These are phyloP conservation scores for Hetaerina titia DNA, from an alignment of 2,888 invertebrate genomes.

Conservation along the genomic window DNA sequence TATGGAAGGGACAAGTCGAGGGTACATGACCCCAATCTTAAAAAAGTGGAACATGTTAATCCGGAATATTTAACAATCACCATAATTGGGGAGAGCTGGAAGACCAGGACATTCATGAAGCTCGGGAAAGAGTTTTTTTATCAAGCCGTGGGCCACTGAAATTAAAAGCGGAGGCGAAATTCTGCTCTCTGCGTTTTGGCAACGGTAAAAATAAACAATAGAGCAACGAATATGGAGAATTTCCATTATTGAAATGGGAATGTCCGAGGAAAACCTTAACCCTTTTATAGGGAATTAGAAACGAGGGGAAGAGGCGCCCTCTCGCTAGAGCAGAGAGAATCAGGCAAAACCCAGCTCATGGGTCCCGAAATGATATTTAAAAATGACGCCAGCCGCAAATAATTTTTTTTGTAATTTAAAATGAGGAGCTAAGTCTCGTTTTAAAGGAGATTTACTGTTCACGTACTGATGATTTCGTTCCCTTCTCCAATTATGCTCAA, in stretches of 20 bases:
- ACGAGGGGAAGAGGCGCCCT: background rate
- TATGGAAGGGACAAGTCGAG: background rate
- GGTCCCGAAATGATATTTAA: background rate
- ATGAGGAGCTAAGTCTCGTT: background rate
- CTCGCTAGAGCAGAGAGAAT: background rate
- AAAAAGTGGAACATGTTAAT: background rate
- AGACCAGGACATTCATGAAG: background rate
- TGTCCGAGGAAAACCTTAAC: background rate
- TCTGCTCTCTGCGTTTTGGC: background rate
- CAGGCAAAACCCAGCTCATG: background rate
- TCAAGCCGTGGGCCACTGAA: background rate
- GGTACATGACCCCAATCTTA: background rate
- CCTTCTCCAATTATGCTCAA: background rate
- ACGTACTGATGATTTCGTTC: background rate
- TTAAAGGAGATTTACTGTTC: background rate
- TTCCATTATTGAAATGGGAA: background rate
- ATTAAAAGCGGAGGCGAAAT: background rate
- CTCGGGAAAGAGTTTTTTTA: background rate
- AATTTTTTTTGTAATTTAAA: background rate
- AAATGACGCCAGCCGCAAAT: background rate
- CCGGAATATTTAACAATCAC: background rate
- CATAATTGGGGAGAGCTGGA: background rate
- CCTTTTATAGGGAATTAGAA: constrained; percentile 2
- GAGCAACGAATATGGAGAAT: background rate
- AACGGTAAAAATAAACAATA: background rate